Evolutionary conservation across 1,140 invertebrate genomes (phyloP), one percentile per base, ranked within the genome.

Genomic region (Ganaspis sp.): DNA sequence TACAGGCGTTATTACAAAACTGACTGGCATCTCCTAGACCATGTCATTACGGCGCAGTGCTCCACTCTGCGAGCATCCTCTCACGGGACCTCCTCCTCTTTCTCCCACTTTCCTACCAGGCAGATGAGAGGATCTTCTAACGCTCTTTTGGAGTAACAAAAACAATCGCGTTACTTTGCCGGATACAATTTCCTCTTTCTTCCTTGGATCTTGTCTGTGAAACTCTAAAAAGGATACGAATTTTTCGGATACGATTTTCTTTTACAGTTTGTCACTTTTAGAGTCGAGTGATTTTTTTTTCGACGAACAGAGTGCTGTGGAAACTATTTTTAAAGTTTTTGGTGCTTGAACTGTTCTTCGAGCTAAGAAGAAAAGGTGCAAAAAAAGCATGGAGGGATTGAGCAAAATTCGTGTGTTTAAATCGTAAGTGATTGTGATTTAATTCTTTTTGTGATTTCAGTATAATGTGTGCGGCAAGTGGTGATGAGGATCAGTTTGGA

Each of bases 1-100:
- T 91, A 90, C 88, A 80, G 84, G 80, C 80, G 84, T 89, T 90
- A 91, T 91, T 91, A 91, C 90, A 91, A 91, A 91, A 91, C 89
- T 89, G 87, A 90, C 88, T 86, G 85, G 90, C 87, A 89, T 90
- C 89, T 90, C 89, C 89, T 91, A 91, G 90, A 91, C 87, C 90
- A 90, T 90, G 89, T 91, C 90, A 91, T 91, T 91, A 91, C 89
- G 82, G 81, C 86, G 88, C 87, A 88, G 90, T 89, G 85, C 89
- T 90, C 88, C 84, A 89, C 86, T 87, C 88, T 79, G 88, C 81
- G 85, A 90, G 89, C 84, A 89, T 89, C 88, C 84, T 89, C 81
- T 80, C 80, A 76, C 83, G 74, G 76, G 72, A 81, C 83, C 82
- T 83, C 79, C 84, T 84, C 81, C 81, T 83, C 80, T 77, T 80